Evolutionary conservation across 2,113 vertebrate genomes (phyloP).

Genomic region (Strix aluco): DNA sequence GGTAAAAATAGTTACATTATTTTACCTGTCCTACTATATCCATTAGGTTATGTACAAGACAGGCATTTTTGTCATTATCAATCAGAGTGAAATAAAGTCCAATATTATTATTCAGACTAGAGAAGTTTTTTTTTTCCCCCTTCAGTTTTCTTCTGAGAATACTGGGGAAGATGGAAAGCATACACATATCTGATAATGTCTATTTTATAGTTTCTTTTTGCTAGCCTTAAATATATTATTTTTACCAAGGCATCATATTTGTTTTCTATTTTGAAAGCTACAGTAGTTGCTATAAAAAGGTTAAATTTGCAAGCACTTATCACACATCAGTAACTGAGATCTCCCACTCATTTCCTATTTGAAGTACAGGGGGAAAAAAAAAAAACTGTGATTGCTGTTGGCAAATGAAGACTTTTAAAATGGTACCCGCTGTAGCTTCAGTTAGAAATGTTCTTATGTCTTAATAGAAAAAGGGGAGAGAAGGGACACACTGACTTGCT

Average conservation of each 20-base stretch:
- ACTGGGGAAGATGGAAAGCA: neutral
- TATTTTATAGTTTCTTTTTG: constrained; percentile 33
- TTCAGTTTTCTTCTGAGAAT: constrained; percentile 1
- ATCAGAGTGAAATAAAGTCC: neutral
- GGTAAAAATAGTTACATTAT: neutral
- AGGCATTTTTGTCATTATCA: neutral
- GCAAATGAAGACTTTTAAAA: constrained; percentile 62
- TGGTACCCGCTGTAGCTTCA: neutral
- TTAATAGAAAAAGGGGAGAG: neutral
- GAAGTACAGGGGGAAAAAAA: constrained; percentile 19
- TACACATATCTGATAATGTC: neutral
- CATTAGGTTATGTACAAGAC: neutral
- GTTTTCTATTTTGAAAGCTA: constrained; percentile 68
- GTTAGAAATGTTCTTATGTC: constrained; percentile 20
- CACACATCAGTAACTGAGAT: constrained; percentile 65
- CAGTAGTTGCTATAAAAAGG: constrained; percentile 67
- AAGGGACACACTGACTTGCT: constrained; percentile 1
- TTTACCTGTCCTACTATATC: neutral
- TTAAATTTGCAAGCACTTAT: constrained; percentile 66
- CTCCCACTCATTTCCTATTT: constrained; percentile 67
- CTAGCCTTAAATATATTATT: constrained; percentile 41
- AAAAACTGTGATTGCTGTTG: constrained; percentile 29
- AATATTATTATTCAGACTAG: neutral
- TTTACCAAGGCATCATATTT: constrained; percentile 55
- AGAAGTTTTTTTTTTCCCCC: neutral